A percentile compares a stretch with the other conserved stretches of the same genome.
phyloP scores from a whole-genome alignment of 2,113 vertebrate genomes.

The Pelobates fuscus region DNA sequence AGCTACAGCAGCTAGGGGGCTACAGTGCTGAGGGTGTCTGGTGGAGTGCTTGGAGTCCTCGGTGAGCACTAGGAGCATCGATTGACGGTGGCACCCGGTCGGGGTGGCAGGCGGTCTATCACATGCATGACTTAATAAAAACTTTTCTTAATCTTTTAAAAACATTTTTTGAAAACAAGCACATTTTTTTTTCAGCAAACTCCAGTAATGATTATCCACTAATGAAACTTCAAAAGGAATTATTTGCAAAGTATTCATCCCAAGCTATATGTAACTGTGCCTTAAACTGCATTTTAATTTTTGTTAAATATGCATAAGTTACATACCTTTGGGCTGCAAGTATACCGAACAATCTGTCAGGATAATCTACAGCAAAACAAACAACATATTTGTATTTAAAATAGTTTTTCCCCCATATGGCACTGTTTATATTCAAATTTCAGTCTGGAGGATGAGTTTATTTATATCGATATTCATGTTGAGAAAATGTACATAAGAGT shows the following conservation, averaged over 20 bases:
- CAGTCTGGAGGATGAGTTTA: neutral
- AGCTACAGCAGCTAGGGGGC: too few relatives aligned
- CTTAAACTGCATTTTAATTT: constrained; percentile 7
- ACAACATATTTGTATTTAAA: constrained; percentile 28
- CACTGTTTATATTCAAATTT: constrained; percentile 8
- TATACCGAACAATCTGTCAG: constrained; percentile 27
- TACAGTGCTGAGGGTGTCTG: too few relatives aligned
- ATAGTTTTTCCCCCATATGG: constrained; percentile 13
- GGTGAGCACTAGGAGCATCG: too few relatives aligned
- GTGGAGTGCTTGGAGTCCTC: too few relatives aligned
- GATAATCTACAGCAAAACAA: constrained; percentile 8
- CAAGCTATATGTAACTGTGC: neutral
- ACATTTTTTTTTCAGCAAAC: too few relatives aligned
- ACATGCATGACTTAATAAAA: too few relatives aligned
- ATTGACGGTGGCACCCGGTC: too few relatives aligned
- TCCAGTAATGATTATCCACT: too few relatives aligned
- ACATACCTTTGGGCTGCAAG: constrained; percentile 17
- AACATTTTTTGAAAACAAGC: too few relatives aligned
- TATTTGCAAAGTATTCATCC: neutral
- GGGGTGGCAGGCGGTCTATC: too few relatives aligned
- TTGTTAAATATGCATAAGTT: constrained; percentile 16
- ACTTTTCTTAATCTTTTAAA: too few relatives aligned
- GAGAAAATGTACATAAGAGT: neutral
- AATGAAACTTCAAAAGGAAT: neutral
- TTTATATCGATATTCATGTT: neutral